A percentile compares a stretch with the other conserved stretches of the same genome.
Conservation (phyloP, 2,113 vertebrate species). For the Sturnus vulgaris region DNA sequence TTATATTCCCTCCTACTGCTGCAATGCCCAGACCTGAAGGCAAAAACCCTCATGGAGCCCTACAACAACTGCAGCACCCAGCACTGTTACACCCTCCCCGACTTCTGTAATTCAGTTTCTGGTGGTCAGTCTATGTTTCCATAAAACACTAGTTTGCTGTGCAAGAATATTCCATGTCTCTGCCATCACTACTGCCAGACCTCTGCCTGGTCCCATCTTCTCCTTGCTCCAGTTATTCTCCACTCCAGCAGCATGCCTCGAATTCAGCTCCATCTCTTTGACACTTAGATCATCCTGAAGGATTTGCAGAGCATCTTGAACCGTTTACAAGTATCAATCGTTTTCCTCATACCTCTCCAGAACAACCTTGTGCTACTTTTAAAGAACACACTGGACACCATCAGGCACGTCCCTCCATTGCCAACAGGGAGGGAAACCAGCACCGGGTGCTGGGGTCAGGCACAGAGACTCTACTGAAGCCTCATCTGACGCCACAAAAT, state of each 20-base stretch:
- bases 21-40: neutral
- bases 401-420: neutral
- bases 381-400: neutral
- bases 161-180: neutral
- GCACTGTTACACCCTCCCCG: rapidly evolving
- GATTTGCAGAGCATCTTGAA: neutral
- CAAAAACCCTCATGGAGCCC: neutral
- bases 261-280: neutral
- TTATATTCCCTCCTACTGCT: neutral
- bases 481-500: neutral
- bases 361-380: neutral
- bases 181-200: neutral
- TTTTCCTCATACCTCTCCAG: neutral
- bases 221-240: neutral
- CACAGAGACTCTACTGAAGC: neutral
- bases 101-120: neutral
- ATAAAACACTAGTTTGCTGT: neutral
- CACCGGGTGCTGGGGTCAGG: rapidly evolving
- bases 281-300: neutral
- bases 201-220: neutral
- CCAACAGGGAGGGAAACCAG: neutral
- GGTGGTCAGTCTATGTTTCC: neutral
- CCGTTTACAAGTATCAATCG: neutral
- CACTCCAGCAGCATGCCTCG: neutral
- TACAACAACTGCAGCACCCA: neutral